Conservation (phyloP, 2,888 invertebrate species). For the Drosophila peninsularis region DNA sequence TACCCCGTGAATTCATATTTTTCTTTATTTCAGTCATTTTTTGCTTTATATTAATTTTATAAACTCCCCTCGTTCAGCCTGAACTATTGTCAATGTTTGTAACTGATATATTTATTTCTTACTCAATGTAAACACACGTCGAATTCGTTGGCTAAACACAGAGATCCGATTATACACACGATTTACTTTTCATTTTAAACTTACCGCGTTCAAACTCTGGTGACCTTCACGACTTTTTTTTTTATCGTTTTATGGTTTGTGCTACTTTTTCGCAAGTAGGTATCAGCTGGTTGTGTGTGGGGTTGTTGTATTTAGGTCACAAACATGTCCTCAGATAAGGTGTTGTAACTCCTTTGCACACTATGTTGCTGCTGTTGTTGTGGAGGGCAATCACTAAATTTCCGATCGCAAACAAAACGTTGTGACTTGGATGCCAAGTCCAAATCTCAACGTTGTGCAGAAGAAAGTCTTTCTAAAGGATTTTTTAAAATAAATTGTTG, state of each 20-base stretch:
- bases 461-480: background rate
- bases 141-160: background rate
- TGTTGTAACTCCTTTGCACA: constrained; percentile 34
- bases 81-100: background rate
- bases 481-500: background rate
- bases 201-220: constrained; percentile 37
- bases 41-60: background rate
- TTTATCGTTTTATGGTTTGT: constrained; percentile 26
- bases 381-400: constrained; percentile 13
- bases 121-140: constrained; percentile 4
- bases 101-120: background rate
- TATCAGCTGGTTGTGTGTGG: constrained; percentile 33
- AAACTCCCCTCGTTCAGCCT: background rate
- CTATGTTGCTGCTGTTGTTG: constrained; percentile 4
- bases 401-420: constrained; percentile 13
- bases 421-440: background rate
- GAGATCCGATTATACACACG: background rate
- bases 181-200: constrained; percentile 7
- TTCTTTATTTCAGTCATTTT: too few relatives aligned
- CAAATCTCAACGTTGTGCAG: background rate
- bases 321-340: constrained; percentile 55
- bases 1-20: background rate
- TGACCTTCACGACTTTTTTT: constrained; percentile 45
- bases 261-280: constrained; percentile 40
- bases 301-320: constrained; percentile 66